Evolutionary conservation across 2,113 vertebrate species (phyloP), one percentile per base, ranked within the genome.

Genomic region (Ciconia maguari): DNA sequence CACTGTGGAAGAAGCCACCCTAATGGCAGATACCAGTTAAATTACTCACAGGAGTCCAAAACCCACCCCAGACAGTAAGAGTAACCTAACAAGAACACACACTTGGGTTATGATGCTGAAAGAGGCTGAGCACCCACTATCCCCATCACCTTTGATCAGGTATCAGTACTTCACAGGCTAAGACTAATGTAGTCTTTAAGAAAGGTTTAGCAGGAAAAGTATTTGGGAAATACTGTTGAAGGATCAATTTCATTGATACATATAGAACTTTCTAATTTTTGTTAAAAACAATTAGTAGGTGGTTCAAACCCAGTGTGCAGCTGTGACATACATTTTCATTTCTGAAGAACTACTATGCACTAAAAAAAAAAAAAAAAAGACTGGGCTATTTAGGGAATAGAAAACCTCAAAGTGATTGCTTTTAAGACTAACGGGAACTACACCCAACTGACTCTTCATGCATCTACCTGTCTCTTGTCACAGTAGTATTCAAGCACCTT

Each of bases 211-310:
- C 29, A 34, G 21, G 38, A 58, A 87, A 75, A 79, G 20, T 29
- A 64, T 27, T 11, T 54, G 29, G 46, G 17, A 83, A 80, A 83
- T 51, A 46, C 17, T 42, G 29, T 7, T 24, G 8, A 13, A 81
- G 29, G 8, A 62, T 60, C 17, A 32, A 46, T 77, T 86, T 44
- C 7, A 34, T 7, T 46, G 29, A 55, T 29, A 57, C n/a, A 4
- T 0, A 24, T 1, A 55, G 8, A 57, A 24, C 27, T 65, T 60
- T 14, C 32, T 38, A 6, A 17, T 34, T 71, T 55, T 68, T 38
- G 11, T 36, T 71, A 29, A 68, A 82, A 89, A 54, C 12, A 0
- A 61, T 13, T 8, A 3, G 41, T n/a, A 52, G 2, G 0, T 19
- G 6, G 34, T 61, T 77, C 30, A 83, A 51, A 79, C 5, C 15